These are phyloP conservation scores for Corella eumyota DNA, from an alignment of 23 tunicate species.

Conservation along the genomic window DNA sequence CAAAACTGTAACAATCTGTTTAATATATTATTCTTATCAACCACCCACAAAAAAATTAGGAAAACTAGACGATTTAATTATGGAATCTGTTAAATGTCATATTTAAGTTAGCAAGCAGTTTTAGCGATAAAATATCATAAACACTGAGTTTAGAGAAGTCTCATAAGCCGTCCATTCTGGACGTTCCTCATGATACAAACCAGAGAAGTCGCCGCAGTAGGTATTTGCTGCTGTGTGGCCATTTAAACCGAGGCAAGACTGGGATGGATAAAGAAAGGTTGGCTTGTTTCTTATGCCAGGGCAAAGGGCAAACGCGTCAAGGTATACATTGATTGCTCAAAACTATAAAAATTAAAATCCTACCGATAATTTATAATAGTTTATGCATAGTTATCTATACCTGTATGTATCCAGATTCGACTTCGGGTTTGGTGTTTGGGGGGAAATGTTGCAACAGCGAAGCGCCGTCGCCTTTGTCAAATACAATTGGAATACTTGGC, in stretches of 20 bases:
- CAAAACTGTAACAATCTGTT: too few relatives aligned
- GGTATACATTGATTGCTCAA: conserved; percentile 28
- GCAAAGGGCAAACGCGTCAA: conserved; percentile 64
- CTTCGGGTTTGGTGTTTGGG: conserved; percentile 2
- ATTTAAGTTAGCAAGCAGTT: too few relatives aligned
- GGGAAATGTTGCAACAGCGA: conserved; percentile 1
- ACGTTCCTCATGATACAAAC: conserved; percentile 20
- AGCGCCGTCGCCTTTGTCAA: conserved; percentile 13
- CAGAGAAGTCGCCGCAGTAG: conserved; percentile 71
- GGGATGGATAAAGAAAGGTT: conserved; percentile 17
- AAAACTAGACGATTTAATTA: too few relatives aligned
- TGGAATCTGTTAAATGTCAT: too few relatives aligned
- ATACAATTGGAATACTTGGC: conserved; percentile 46
- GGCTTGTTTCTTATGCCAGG: conserved; percentile 60
- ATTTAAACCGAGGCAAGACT: conserved; percentile 46
- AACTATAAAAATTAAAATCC: too few relatives aligned
- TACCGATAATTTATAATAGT: too few relatives aligned
- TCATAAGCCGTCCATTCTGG: conserved; percentile 34
- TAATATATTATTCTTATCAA: too few relatives aligned
- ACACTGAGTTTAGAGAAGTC: conserved; percentile 16
- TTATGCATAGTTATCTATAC: too few relatives aligned
- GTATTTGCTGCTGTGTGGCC: conserved; percentile 5
- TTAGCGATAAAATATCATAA: conserved; percentile 69
- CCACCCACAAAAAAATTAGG: too few relatives aligned
- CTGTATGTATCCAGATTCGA: conserved; percentile 20